Conservation (phyloP, 2,113 vertebrate species). For the Apodemus speciosus region DNA sequence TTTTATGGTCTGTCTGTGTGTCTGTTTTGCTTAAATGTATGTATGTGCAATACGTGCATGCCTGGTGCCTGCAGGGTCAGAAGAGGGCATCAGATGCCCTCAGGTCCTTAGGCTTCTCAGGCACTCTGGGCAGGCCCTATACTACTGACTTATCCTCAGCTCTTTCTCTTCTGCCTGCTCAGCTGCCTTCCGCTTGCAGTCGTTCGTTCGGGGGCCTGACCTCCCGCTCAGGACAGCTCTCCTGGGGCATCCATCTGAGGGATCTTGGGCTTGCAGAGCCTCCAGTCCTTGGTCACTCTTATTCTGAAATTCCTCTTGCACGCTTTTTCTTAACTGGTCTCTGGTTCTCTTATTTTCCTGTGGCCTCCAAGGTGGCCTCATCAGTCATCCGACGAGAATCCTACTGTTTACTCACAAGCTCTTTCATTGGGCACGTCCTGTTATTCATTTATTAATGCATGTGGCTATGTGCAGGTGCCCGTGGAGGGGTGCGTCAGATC, state of each 20-base stretch:
- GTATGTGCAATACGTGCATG: background rate
- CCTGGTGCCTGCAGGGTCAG: background rate
- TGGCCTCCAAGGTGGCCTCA: too few species aligned
- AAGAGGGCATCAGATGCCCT: background rate
- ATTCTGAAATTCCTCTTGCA: background rate
- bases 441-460: background rate
- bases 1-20: background rate
- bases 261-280: background rate
- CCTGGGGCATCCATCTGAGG: background rate
- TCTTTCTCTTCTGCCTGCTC: background rate
- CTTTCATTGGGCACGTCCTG: background rate
- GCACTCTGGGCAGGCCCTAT: background rate
- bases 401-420: background rate
- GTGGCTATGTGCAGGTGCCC: background rate
- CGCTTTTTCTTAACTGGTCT: background rate
- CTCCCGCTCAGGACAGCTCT: background rate
- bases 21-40: background rate
- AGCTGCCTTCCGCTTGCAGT: background rate
- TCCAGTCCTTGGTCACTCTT: background rate
- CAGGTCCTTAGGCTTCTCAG: background rate
- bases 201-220: background rate
- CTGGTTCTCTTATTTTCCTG: background rate
- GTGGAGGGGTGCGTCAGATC: background rate
- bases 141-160: too few species aligned
- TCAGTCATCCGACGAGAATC: background rate